Base-by-base conservation (phyloP, 2,113 vertebrate species). In the Salminus brasiliensis region DNA sequence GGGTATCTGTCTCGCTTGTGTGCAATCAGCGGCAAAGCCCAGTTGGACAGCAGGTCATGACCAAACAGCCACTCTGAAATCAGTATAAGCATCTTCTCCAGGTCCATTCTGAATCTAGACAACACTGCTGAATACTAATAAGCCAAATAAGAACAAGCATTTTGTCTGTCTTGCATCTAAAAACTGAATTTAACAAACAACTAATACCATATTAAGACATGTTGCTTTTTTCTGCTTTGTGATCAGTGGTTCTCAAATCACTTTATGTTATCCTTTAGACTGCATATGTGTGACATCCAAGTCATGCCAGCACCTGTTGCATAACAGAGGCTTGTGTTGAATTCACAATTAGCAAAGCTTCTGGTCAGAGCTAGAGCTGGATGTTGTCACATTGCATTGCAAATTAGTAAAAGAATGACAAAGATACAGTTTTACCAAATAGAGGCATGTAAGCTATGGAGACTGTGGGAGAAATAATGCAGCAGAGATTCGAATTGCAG, bases 31-130 rank as follows among this genome's bases (percentile, higher is more conserved):
- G 9, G 36, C 34, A 43, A 12, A 53, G 36, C 4, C 15, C 15
- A 18, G 45, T 53, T 43, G 11, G 18, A 62, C 36, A 34, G 49
- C 23, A 52, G 74, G 41, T 76, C 47, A 57, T 36, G 23, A 68
- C 41, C 71, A 72, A 62, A 47, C 67, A 75, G 57, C 29, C 70
- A n/a, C 55, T 83, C 13, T 25, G 34, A 72, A 85, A 78, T 81
- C 78, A 81, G 43, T 49, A 36, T 52, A 80, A 72, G 57, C 34
- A 55, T 72, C 72, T 66, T 75, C 21, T 57, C 55, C 52, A 12
- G 21, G 77, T 71, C 72, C 36, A 66, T 15, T 57, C 65, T 53
- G 67, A 84, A 34, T 45, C 25, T 49, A 21, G 67, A 65, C 29
- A n/a, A 30, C 78, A 73, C 10, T 4, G 13, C 5, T 21, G 73